Evolutionary conservation across 2,888 invertebrate genomes (phyloP).

Genomic region (Calliphora vomitoria): DNA sequence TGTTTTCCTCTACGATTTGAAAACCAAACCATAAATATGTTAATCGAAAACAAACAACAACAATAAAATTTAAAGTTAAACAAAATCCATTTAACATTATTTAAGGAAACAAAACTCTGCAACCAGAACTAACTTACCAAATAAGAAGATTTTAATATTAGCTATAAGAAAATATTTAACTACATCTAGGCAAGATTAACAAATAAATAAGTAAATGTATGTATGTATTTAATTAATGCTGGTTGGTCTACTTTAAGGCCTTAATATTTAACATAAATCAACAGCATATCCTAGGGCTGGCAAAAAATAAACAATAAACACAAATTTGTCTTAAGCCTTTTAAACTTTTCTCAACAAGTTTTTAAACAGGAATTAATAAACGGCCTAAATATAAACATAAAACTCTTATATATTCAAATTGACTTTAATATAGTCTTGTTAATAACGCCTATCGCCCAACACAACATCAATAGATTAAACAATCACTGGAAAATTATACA

Average conservation of each 20-base stretch:
- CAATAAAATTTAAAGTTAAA: not conserved
- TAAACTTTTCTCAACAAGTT: constrained; percentile 67
- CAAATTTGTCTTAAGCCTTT: constrained; percentile 55
- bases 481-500: constrained; percentile 61
- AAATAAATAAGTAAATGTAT: no score
- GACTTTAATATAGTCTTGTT: constrained; percentile 52
- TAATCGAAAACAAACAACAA: constrained; percentile 16
- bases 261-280: constrained; percentile 51
- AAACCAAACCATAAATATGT: constrained; percentile 4
- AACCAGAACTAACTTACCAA: no score
- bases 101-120: not conserved
- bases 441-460: constrained; percentile 52
- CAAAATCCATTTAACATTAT: not conserved
- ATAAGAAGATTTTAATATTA: constrained; percentile 14
- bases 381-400: not conserved
- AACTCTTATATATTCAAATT: constrained; percentile 49
- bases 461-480: constrained; percentile 68
- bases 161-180: not conserved
- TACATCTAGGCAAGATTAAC: not conserved
- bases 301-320: constrained; percentile 54
- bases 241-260: constrained; percentile 20
- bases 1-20: not conserved
- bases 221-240: constrained; percentile 56
- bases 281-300: constrained; percentile 29
- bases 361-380: constrained; percentile 46